Evolutionary conservation across 37 sponge, comb jelly and placozoan species (phyloP).

Genomic region (Aplysina aerophoba): DNA sequence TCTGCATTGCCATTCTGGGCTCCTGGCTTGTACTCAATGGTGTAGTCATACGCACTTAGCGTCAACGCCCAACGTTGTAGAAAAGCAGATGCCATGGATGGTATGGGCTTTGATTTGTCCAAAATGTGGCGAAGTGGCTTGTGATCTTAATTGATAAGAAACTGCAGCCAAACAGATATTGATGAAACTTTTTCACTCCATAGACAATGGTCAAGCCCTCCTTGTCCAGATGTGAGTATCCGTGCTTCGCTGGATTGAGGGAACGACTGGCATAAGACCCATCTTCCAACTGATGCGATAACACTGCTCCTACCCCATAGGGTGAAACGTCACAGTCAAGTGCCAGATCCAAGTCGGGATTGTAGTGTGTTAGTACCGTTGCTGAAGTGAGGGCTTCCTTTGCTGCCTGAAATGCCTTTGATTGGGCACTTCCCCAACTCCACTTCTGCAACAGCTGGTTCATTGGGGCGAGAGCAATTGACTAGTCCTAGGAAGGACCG

Average conservation of each 20-base stretch:
- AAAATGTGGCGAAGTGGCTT: slow-evolving; percentile 62
- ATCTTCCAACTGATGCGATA: slow-evolving; percentile 42
- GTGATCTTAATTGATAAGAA: slow-evolving; percentile 53
- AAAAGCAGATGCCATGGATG: slow-evolving; percentile 46
- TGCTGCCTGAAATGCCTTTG: slow-evolving; percentile 44
- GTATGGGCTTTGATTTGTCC: slow-evolving; percentile 8
- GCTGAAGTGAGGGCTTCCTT: slow-evolving; percentile 43
- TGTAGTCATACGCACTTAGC: slow-evolving; percentile 42
- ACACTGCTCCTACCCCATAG: slow-evolving; percentile 57
- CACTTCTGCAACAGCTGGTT: slow-evolving; percentile 43
- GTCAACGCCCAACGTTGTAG: slow-evolving; percentile 61
- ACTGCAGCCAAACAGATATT: slow-evolving; percentile 54
- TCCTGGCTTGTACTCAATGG: slow-evolving; percentile 35
- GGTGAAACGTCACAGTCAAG: slow-evolving; percentile 49
- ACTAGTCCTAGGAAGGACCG: slow-evolving; percentile 51
- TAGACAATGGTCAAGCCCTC: slow-evolving; percentile 56
- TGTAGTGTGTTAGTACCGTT: slow-evolving; percentile 36
- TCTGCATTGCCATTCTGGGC: slow-evolving; percentile 34
- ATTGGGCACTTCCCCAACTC: slow-evolving; percentile 28
- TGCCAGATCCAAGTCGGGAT: slow-evolving; percentile 18
- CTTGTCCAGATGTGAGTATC: slow-evolving; percentile 53
- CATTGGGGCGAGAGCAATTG: slow-evolving; percentile 47
- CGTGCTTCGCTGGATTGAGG: slow-evolving; percentile 30
- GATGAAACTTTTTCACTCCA: slow-evolving; percentile 58
- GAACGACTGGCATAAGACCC: slow-evolving; percentile 43